A percentile compares a stretch with the other conserved stretches of the same genome.
These are phyloP conservation scores for Rhynchomys soricoides DNA, from an alignment of 2,113 vertebrate species.

Conservation along the genomic window DNA sequence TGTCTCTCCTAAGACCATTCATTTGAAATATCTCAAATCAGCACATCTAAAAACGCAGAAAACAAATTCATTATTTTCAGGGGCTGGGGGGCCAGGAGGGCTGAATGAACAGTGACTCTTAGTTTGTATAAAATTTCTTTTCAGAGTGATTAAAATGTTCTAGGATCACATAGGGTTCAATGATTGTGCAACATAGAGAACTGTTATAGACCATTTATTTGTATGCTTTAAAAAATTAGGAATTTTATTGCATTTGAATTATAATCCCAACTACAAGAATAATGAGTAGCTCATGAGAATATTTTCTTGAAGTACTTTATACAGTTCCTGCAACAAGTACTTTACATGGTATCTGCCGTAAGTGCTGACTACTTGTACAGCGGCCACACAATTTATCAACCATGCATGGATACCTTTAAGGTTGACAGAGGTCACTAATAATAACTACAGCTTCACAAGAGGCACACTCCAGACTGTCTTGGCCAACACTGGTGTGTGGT, in stretches of 20 bases:
- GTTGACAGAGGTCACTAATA: not conserved
- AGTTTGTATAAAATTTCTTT: constrained; percentile 14
- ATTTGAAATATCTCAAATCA: not conserved
- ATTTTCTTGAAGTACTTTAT: not conserved
- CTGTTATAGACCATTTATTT: not conserved
- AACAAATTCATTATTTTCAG: not conserved
- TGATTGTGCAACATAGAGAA: not conserved
- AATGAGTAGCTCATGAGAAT: not conserved
- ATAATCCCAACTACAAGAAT: not conserved
- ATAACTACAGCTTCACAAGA: constrained; percentile 25
- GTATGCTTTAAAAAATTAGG: constrained; percentile 1
- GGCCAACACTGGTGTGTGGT: not conserved
- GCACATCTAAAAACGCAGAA: constrained; percentile 14
- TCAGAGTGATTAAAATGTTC: not conserved
- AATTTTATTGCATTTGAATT: not conserved
- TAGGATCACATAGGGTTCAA: constrained; percentile 6
- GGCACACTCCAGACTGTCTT: not conserved
- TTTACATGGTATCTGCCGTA: not conserved
- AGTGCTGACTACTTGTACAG: not conserved
- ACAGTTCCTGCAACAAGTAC: not conserved
- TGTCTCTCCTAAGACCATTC: constrained; percentile 10
- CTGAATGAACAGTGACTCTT: not conserved
- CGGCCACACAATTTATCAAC: not conserved
- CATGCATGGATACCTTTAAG: constrained; percentile 21
- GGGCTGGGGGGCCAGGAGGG: not conserved